Conservation (phyloP, 2,888 invertebrate species). For the Catonia carolina region DNA sequence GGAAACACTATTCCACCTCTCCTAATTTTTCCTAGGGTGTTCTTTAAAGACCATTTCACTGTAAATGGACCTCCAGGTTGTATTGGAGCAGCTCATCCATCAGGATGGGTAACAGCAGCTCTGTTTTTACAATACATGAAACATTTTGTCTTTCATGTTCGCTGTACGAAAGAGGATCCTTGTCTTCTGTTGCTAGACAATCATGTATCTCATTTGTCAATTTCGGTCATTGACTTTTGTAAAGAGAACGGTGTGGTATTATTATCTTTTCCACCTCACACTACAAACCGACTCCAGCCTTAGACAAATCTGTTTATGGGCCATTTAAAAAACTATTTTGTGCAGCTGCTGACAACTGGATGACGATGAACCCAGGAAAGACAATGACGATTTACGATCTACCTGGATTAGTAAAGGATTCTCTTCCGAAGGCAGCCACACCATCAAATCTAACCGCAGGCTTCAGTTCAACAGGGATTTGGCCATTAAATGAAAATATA, state of each 20-base stretch:
- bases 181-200: background rate
- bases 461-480: no score
- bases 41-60: slow-evolving; percentile 6
- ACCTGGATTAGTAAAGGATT: background rate
- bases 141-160: background rate
- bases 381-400: slow-evolving; percentile 8
- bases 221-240: background rate
- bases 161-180: background rate
- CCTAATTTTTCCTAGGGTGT: background rate
- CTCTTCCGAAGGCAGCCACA: background rate
- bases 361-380: slow-evolving; percentile 8
- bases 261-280: background rate
- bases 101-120: background rate
- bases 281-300: background rate
- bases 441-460: no score
- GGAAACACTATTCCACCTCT: background rate
- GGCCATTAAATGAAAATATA: no score
- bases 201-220: slow-evolving; percentile 3
- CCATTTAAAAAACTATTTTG: slow-evolving; percentile 1
- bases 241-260: slow-evolving; percentile 6
- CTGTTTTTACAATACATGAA: background rate
- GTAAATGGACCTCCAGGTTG: slow-evolving; percentile 4
- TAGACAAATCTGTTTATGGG: background rate
- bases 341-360: slow-evolving; percentile 4
- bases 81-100: background rate